Evolutionary conservation across 2,888 invertebrate genomes (phyloP).

Genomic region (Aleiodes testaceus): DNA sequence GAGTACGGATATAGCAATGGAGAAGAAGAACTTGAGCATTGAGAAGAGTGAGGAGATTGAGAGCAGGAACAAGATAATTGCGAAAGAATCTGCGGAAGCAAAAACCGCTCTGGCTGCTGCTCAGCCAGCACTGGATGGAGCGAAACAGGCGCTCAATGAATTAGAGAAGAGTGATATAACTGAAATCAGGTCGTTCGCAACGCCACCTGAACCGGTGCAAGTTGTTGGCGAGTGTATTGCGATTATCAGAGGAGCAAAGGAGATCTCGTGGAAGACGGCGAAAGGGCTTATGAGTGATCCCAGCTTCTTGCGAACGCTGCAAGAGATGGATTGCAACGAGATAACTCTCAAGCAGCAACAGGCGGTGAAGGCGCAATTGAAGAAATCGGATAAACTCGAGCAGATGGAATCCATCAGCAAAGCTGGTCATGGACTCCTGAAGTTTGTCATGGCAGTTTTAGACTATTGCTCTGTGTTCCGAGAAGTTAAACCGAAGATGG

Average conservation of each 20-base stretch:
- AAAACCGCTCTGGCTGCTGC: conserved; percentile 87
- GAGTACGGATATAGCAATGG: conserved; percentile 81
- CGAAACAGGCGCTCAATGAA: conserved; percentile 85
- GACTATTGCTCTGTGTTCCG: conserved; percentile 91
- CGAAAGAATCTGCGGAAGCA: conserved; percentile 88
- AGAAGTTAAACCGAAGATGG: conserved; percentile 90
- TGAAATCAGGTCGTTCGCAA: conserved; percentile 93
- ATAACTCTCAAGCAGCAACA: conserved; percentile 83
- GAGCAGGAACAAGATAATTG: conserved; percentile 85
- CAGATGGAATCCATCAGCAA: conserved; percentile 90
- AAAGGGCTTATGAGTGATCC: conserved; percentile 95
- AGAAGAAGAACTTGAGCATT: conserved; percentile 86
- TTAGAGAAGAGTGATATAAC: conserved; percentile 93
- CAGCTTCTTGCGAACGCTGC: conserved; percentile 84
- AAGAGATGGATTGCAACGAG: conserved; percentile 89
- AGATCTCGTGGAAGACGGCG: conserved; percentile 92
- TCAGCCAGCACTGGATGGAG: conserved; percentile 88
- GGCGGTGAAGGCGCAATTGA: conserved; percentile 83
- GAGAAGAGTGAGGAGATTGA: conserved; percentile 88
- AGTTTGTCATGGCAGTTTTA: conserved; percentile 90
- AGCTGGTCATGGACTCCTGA: conserved; percentile 89
- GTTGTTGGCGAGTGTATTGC: conserved; percentile 92
- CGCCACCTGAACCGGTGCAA: conserved; percentile 92
- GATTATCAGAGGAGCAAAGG: conserved; percentile 87
- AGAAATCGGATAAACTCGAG: conserved; percentile 81